phyloP scores from a whole-genome alignment of 1,140 invertebrate species.

The Agraylea sexmaculata region DNA sequence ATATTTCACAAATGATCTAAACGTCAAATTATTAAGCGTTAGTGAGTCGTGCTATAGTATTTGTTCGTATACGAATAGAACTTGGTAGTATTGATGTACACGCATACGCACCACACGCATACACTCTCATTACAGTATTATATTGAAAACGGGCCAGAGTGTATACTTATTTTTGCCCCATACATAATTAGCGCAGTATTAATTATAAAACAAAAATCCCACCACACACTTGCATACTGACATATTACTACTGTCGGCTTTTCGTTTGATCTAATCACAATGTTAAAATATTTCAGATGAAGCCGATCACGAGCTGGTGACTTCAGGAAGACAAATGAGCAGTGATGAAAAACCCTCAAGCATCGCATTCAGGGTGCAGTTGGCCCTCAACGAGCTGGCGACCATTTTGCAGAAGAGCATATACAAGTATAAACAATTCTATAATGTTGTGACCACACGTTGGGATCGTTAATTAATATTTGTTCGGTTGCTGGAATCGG shows the following conservation, averaged over 20 bases:
- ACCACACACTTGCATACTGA: too few species aligned
- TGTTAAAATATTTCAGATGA: constrained; percentile 6
- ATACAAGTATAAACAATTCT: constrained; percentile 11
- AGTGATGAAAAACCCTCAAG: constrained; percentile 11
- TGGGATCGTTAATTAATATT: too few species aligned
- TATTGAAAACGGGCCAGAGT: neutral
- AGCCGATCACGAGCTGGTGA: constrained; percentile 9
- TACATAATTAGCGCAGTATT: neutral
- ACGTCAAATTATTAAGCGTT: too few species aligned
- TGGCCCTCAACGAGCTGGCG: constrained; percentile 15
- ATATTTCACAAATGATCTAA: too few species aligned
- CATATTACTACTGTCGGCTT: too few species aligned
- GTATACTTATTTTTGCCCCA: constrained; percentile 1
- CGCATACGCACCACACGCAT: neutral
- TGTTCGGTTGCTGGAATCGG: too few species aligned
- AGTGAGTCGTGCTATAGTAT: too few species aligned
- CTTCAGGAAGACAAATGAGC: constrained; percentile 11
- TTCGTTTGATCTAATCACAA: constrained; percentile 4
- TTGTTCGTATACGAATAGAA: too few species aligned
- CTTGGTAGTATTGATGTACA: too few species aligned
- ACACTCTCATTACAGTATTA: neutral
- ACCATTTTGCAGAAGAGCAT: constrained; percentile 17
- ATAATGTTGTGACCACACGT: neutral
- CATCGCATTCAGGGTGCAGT: constrained; percentile 13
- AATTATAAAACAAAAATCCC: too few species aligned